These are phyloP conservation scores for Thermophis baileyi DNA, from an alignment of 2,113 vertebrate genomes.

Conservation along the genomic window DNA sequence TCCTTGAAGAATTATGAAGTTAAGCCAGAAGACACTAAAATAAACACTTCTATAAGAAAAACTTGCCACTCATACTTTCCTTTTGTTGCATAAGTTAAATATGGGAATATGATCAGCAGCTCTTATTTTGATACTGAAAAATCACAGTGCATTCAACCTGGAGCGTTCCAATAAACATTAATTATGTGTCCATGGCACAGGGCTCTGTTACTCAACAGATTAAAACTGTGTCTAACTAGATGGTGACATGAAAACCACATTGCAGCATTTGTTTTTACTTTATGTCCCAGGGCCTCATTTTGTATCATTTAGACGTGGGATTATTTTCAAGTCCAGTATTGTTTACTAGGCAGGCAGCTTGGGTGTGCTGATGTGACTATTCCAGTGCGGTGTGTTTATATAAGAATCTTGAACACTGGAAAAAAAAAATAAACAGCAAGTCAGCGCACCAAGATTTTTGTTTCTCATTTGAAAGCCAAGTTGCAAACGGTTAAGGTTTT, in stretches of 20 bases:
- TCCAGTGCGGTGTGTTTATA: neutral
- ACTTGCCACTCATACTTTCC: neutral
- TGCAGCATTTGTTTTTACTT: neutral
- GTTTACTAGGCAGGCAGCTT: neutral
- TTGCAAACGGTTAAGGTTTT: neutral
- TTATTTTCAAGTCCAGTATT: neutral
- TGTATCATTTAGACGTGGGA: too few species aligned
- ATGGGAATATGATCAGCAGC: neutral
- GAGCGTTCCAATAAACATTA: neutral
- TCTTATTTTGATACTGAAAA: neutral
- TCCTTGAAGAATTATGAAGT: neutral
- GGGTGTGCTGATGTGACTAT: neutral
- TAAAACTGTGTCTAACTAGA: neutral
- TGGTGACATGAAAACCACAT: neutral
- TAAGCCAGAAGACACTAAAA: neutral
- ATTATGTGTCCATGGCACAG: neutral
- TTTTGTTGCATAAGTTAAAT: neutral
- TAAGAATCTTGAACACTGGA: neutral
- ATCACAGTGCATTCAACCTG: neutral
- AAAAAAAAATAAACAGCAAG: neutral
- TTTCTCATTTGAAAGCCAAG: neutral
- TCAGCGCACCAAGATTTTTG: neutral
- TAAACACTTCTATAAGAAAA: neutral
- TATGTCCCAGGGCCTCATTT: neutral
- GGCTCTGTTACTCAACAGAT: neutral